A percentile compares a stretch with the other conserved stretches of the same genome.
These are phyloP conservation scores for Alloplasta piceator DNA, from an alignment of 2,888 invertebrate species.

Conservation along the genomic window DNA sequence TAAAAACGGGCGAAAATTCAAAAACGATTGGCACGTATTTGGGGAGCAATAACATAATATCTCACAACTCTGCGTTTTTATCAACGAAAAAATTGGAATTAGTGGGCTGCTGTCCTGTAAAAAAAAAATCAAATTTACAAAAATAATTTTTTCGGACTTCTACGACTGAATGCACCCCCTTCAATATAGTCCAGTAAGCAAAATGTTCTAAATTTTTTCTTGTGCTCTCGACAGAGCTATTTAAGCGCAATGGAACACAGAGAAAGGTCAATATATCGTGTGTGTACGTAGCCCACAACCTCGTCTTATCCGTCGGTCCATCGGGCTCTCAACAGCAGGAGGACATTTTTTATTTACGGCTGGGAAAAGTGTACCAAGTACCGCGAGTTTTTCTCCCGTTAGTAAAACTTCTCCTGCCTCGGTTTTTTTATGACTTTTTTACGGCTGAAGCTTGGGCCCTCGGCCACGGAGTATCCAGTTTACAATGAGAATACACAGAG, in stretches of 20 bases:
- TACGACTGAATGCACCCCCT: too few relatives aligned
- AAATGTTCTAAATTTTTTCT: too few relatives aligned
- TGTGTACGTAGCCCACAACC: neutral
- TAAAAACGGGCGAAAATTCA: too few relatives aligned
- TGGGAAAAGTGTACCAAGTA: conserved; percentile 8
- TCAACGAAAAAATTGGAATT: too few relatives aligned
- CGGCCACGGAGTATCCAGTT: neutral
- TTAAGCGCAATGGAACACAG: neutral
- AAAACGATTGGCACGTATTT: too few relatives aligned
- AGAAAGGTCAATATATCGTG: neutral
- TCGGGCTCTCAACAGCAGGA: neutral
- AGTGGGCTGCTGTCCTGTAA: too few relatives aligned
- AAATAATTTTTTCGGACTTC: too few relatives aligned
- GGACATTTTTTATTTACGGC: conserved; percentile 11
- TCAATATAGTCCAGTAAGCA: too few relatives aligned
- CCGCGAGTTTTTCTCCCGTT: neutral
- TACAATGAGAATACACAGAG: neutral
- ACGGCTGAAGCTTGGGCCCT: neutral
- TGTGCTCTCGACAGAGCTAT: neutral
- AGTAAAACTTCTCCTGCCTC: neutral
- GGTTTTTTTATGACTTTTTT: conserved; percentile 17
- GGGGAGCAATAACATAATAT: too few relatives aligned
- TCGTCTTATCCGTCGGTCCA: neutral
- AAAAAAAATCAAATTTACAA: too few relatives aligned
- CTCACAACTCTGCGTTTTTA: too few relatives aligned